phyloP scores from a whole-genome alignment of 1,140 invertebrate species.

The Zaprionus taronus region DNA sequence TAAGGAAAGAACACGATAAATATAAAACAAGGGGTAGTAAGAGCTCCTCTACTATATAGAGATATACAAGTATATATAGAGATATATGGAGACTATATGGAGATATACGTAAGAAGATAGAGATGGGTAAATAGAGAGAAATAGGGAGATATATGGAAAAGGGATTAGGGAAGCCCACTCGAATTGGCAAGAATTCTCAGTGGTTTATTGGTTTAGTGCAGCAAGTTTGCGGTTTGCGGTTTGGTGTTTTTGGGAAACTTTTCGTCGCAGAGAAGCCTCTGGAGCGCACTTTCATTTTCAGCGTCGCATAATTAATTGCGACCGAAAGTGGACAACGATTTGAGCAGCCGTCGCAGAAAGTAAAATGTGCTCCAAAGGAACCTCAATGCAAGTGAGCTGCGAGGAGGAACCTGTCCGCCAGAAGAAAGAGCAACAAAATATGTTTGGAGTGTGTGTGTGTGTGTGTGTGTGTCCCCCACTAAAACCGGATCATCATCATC shows the following conservation, averaged over 20 bases:
- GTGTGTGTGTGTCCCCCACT: neutral
- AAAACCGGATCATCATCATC: slow-evolving; percentile 70
- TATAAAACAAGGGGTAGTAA: too few species aligned
- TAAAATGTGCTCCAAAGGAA: slow-evolving; percentile 64
- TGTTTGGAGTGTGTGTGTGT: neutral
- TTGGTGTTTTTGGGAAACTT: slow-evolving; percentile 29
- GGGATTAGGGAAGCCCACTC: slow-evolving; percentile 28
- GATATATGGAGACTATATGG: too few species aligned
- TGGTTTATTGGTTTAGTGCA: neutral
- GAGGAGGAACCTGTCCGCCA: slow-evolving; percentile 53
- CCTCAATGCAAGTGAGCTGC: slow-evolving; percentile 39
- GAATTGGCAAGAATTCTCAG: neutral
- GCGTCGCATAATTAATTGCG: slow-evolving; percentile 80
- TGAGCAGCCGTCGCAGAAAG: slow-evolving; percentile 71
- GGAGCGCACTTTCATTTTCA: slow-evolving; percentile 77
- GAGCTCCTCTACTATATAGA: too few species aligned
- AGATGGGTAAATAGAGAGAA: too few species aligned
- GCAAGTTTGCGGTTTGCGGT: slow-evolving; percentile 1
- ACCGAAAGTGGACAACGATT: slow-evolving; percentile 79
- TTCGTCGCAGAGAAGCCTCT: neutral
- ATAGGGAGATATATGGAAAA: too few species aligned
- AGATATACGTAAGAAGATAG: too few species aligned
- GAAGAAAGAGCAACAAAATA: slow-evolving; percentile 5
- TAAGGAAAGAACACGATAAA: too few species aligned
- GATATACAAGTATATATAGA: too few species aligned